Evolutionary conservation across 2,888 invertebrate genomes (phyloP), one percentile per base, ranked within the genome.

Genomic region (Philereme transversata): DNA sequence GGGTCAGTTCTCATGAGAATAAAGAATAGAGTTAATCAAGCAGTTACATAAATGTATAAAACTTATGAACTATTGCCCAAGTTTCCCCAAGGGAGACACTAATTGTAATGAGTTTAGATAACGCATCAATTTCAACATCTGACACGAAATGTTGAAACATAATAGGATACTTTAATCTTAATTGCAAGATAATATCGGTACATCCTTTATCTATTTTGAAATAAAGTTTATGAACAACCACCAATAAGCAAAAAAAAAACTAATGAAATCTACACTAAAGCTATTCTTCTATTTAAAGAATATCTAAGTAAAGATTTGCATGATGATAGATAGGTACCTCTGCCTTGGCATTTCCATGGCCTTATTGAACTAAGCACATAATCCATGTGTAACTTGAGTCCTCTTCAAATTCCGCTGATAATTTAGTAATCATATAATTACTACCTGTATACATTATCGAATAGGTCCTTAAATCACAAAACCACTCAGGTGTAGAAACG

Each of bases 391-490:
- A 44, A 48, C 43, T 57, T 46, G 44, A 50, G 41, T 49, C 49
- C 11, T 45, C 46, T 53, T 54, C 49, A 45, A 35, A 53, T 51
- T 57, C 59, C 51, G 10, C 11, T 34, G 22, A 59, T 49, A 47
- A 55, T 47, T 44, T 51, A 62, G 38, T 55, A 47, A 63, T 55
- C 55, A 49, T 47, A 50, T 64, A 58, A 64, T 56, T 57, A 62
- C 61, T 70, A 70, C 66, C 60, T 67, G 64, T 59, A 64, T 56
- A 60, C 59, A 65, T 68, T 67, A 65, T 59, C 51, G 61, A 60
- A 67, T 71, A 62, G 62, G 68, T 73, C 73, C 71, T 70, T 67
- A 62, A 56, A 66, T 75, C 75, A 68, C 76, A 63, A 72, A 71
- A 74, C 51, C 57, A 57, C 58, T 64, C 64, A 70, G 70, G 68